A percentile compares a stretch with the other conserved stretches of the same genome.
Evolutionary conservation across 1,140 invertebrate species (phyloP).

Genomic region (Copidosoma floridanum): DNA sequence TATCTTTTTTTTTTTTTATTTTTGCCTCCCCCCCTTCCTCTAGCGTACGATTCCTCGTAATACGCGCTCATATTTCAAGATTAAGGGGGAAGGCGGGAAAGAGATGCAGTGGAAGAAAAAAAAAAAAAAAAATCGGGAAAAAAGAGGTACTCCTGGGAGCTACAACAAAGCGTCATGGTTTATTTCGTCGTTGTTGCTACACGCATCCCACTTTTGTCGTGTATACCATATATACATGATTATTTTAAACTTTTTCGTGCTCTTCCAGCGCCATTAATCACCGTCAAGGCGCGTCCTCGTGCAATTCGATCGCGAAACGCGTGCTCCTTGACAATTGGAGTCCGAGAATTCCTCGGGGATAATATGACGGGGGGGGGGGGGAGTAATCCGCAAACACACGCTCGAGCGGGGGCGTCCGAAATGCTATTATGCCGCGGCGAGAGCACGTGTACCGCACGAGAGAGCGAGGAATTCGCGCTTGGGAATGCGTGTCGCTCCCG

Average conservation of each 20-base stretch:
- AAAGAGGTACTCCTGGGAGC: too few relatives aligned
- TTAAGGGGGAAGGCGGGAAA: constrained; percentile 40
- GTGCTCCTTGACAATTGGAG: too few relatives aligned
- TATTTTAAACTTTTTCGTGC: too few relatives aligned
- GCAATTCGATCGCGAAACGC: constrained; percentile 16
- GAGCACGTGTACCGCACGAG: constrained; percentile 39
- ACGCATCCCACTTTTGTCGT: too few relatives aligned
- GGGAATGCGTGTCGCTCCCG: background rate
- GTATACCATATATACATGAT: too few relatives aligned
- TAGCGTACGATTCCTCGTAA: constrained; percentile 49
- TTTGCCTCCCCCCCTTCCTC: constrained; percentile 8
- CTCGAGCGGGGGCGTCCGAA: constrained; percentile 1
- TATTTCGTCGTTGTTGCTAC: too few relatives aligned
- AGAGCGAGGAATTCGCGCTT: constrained; percentile 31
- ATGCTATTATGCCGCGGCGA: constrained; percentile 20
- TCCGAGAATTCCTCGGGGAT: background rate
- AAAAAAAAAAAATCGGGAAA: background rate
- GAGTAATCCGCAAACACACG: background rate
- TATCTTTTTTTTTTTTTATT: background rate
- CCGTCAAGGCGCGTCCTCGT: too few relatives aligned
- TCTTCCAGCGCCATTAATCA: too few relatives aligned
- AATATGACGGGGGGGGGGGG: background rate
- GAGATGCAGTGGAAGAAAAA: constrained; percentile 14
- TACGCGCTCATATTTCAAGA: constrained; percentile 56
- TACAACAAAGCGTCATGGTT: too few relatives aligned